These are phyloP conservation scores for Tetramorium alpestre DNA, from an alignment of 1,140 invertebrate genomes.

Conservation along the genomic window DNA sequence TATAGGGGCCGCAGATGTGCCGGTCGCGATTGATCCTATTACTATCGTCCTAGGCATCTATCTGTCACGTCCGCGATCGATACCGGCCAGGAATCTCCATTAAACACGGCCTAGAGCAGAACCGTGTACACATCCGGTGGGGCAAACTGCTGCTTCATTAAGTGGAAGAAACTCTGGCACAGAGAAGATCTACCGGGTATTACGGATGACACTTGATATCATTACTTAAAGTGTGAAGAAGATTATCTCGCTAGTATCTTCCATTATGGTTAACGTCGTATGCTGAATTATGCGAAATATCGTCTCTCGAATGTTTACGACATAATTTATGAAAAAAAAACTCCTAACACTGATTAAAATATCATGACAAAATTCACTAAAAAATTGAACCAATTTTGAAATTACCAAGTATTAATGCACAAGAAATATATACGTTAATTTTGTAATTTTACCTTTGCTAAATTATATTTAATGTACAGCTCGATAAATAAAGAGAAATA, in stretches of 20 bases:
- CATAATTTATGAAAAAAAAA: background rate
- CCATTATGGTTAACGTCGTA: background rate
- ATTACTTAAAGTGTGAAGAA: background rate
- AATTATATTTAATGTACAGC: background rate
- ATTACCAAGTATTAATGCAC: background rate
- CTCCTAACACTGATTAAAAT: background rate
- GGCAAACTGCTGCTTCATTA: constrained; percentile 46
- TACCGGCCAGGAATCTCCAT: constrained; percentile 61
- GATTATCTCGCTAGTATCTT: constrained; percentile 29
- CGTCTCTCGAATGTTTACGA: background rate
- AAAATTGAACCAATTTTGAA: background rate
- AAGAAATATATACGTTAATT: background rate
- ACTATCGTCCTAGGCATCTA: constrained; percentile 56
- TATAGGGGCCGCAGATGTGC: constrained; percentile 66
- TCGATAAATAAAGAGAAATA: background rate
- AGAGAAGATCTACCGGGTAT: background rate
- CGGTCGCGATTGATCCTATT: constrained; percentile 68
- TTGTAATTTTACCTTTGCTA: background rate
- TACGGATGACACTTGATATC: constrained; percentile 4
- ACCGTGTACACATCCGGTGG: constrained; percentile 37
- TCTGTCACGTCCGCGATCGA: constrained; percentile 62
- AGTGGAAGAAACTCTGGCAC: constrained; percentile 32
- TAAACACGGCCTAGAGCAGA: constrained; percentile 53
- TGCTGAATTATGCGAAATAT: background rate
- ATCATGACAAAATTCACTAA: background rate